Percentiles rank a stretch among this genome's conserved stretches.
phyloP scores from a whole-genome alignment of 2,113 vertebrate species.

The Enhydra lutris region DNA sequence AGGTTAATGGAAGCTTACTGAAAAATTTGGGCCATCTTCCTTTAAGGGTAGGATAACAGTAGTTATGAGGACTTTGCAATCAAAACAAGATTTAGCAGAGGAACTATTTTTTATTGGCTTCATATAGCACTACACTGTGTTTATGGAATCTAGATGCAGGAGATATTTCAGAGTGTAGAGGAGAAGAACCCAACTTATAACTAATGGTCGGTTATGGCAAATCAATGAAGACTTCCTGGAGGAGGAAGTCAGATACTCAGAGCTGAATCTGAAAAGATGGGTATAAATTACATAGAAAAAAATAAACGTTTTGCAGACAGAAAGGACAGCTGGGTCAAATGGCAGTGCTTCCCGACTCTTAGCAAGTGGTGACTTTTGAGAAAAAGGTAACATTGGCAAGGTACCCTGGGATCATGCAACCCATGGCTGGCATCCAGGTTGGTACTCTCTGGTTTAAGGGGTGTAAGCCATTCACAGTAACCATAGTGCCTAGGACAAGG shows the following conservation, averaged over 20 bases:
- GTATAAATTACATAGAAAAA: neutral
- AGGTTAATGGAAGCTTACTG: neutral
- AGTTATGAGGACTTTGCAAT: neutral
- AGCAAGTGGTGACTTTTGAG: neutral
- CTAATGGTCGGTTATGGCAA: neutral
- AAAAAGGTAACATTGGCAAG: neutral
- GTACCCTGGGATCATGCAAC: neutral
- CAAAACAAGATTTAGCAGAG: neutral
- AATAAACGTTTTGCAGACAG: neutral
- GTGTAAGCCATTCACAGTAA: neutral
- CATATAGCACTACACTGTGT: neutral
- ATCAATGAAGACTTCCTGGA: neutral
- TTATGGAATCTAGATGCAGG: neutral
- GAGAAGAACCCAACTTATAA: neutral
- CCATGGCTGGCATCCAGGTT: neutral
- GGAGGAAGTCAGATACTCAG: neutral
- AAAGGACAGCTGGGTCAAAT: neutral
- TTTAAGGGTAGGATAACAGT: neutral
- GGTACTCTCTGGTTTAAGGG: neutral
- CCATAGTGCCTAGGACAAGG: neutral
- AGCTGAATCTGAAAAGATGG: neutral
- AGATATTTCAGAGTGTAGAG: neutral
- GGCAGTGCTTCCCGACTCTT: neutral
- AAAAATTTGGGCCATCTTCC: neutral
- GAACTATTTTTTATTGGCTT: neutral